Conservation (phyloP, 2,797 vertebrate genomes). For the Pangasius larnaudii region DNA sequence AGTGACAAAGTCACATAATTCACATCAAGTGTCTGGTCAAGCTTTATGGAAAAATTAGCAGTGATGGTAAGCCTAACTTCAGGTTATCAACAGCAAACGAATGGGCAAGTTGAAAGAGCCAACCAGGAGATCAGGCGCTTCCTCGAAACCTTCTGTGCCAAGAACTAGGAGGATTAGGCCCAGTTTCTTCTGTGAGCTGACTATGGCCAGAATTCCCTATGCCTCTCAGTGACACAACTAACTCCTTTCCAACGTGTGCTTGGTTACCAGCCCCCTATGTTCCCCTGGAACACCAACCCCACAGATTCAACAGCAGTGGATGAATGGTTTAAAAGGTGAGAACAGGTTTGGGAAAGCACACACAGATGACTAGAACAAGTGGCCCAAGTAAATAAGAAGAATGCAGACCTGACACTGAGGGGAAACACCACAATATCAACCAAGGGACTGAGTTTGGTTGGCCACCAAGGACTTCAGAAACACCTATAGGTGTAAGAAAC, state of each 20-base stretch:
- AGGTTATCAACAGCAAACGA: neutral
- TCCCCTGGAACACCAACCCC: neutral
- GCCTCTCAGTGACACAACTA: neutral
- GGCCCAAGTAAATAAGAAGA: neutral
- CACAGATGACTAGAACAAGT: neutral
- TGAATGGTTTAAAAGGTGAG: no score
- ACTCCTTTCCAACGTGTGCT: neutral
- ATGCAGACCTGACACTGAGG: neutral
- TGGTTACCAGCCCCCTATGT: neutral
- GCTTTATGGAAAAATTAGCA: neutral
- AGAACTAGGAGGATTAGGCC: neutral
- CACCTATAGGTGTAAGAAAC: neutral
- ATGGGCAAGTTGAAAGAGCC: neutral
- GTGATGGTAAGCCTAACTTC: neutral
- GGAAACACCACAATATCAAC: neutral
- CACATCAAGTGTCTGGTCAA: neutral
- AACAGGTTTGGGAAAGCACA: neutral
- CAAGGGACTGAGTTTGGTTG: neutral
- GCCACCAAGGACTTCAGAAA: neutral
- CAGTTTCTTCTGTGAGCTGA: neutral
- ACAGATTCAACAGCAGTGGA: neutral
- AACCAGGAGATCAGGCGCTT: neutral
- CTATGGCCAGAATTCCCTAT: neutral
- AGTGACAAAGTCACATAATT: neutral
- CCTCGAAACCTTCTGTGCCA: neutral